Percentiles rank a stretch among this genome's conserved stretches.
These are phyloP conservation scores for Parus major DNA, from an alignment of 2,113 vertebrate genomes.

Conservation along the genomic window DNA sequence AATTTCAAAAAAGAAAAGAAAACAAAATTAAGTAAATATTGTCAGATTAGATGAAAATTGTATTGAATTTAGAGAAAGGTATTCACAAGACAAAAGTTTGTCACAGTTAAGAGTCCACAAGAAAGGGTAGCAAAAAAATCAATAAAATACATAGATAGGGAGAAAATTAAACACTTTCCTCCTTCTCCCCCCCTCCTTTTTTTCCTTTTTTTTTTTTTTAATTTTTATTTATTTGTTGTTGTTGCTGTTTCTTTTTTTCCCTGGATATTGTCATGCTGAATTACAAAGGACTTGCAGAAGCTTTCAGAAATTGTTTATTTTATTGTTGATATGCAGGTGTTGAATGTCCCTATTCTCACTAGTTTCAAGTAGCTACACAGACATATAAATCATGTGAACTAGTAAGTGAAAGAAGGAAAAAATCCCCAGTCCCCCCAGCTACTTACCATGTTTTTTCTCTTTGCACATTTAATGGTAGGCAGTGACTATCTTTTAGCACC, in stretches of 20 bases:
- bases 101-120: not conserved
- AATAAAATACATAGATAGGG: not conserved
- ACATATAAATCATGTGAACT: not conserved
- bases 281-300: not conserved
- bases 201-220: not conserved
- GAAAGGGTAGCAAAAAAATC: not conserved
- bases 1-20: not conserved
- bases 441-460: not conserved
- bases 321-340: not conserved
- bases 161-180: not conserved
- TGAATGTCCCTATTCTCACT: not conserved
- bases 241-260: not conserved
- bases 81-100: not conserved
- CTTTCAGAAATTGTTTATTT: not conserved
- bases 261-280: not conserved
- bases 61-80: not conserved
- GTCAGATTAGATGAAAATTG: not conserved
- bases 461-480: not conserved
- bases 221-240: too few species aligned
- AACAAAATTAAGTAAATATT: not conserved
- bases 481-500: not conserved
- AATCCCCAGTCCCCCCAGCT: not conserved
- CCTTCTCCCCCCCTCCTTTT: rapidly evolving
- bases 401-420: not conserved
- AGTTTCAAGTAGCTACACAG: not conserved